Base-by-base conservation (phyloP, 1,140 invertebrate genomes). In the Maconellicoccus hirsutus region DNA sequence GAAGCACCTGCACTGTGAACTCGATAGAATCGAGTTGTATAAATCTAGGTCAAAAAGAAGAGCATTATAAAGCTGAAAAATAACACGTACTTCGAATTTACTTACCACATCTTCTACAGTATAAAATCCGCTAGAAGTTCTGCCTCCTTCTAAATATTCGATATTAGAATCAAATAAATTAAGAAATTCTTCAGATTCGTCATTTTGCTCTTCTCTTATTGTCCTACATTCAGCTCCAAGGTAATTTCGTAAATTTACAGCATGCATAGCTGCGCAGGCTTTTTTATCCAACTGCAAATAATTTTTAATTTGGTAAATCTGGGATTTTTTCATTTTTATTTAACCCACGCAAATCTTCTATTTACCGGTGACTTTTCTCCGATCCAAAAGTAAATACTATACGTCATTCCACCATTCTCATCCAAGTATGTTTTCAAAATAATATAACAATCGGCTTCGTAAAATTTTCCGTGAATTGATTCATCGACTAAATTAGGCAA, bases 371-470 rank as follows among this genome's bases (percentile, higher is more conserved):
- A 90, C 79, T 96, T 92, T 75, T 91, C 90, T 52, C 98, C 98
- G 77, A 99, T 99, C 96, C 96, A 99, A 78, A 98, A 99, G 82
- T 90, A 98, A 76, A 99, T 99, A 39, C 71, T 74, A 29, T 61
- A 63, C 8, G 39, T 71, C 10, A 66, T 23, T 14, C 61, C 26
- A 1, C 71, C 71, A 23, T 25, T 71, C 21, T 23, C 59, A 76
- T 94, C 87, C 93, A 96, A 98, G 70, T 86, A 84, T 0, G 97
- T 99, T 80, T 97, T 94, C 61, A 99, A 80, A 71, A 99, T 85
- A 75, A 99, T 98, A 78, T 99, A 99, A 81, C 96, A 99, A 80
- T 99, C 98, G 16, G 93, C 97, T 82, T 98, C 95, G 78, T 98
- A 99, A 81, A 99, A 99, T 81, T 98, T 98, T 7, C 98, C 97